Evolutionary conservation across 1,140 invertebrate species (phyloP), one percentile per base, ranked within the genome.

Genomic region (Trichogramma pretiosum): DNA sequence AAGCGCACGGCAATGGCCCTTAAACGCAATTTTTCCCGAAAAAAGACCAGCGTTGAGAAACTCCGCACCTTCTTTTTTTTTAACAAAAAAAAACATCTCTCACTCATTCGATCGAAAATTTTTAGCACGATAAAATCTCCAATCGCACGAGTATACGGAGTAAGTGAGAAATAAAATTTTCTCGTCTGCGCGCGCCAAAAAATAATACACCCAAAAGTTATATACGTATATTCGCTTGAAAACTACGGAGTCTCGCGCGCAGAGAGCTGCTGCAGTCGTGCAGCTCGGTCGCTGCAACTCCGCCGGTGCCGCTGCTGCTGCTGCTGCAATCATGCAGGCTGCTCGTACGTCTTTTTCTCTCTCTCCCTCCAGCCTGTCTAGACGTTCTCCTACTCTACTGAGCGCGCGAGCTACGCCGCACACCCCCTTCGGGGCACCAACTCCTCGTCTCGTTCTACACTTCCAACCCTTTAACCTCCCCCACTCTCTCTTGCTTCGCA

Each of bases 361-460:
- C 24, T 28, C 24, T 28, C 58, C 57, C 60, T 46, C 59, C 61
- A 50, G 62, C 59, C 60, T 63, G 65, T 68, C 65, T 68, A 68
- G 65, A 68, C 65, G 60, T 58, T 62, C 59, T 66, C 62, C 59
- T 64, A 66, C 65, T 66, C 61, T 63, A 62, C 64, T 65, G 55
- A 60, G 58, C 60, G n/a, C 63, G 60, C 55, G 50, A 59, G 55
- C 54, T 48, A 34, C 49, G 37, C 50, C 49, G 22, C 54, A 37
- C 41, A 46, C 48, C 50, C 46, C 48, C 46, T 48, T 56, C 48
- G 46, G 40, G n/a, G n/a, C n/a, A n/a, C 45, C 43, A 44, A 38
- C 50, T 48, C 41, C 46, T 47, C 46, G 35, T 41, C 51, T 52
- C 48, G 42, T 54, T 53, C 56, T 52, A 57, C 56, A 62, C 62